Evolutionary conservation across 2,113 vertebrate genomes (phyloP).

Genomic region (Thryonomys swinderianus): DNA sequence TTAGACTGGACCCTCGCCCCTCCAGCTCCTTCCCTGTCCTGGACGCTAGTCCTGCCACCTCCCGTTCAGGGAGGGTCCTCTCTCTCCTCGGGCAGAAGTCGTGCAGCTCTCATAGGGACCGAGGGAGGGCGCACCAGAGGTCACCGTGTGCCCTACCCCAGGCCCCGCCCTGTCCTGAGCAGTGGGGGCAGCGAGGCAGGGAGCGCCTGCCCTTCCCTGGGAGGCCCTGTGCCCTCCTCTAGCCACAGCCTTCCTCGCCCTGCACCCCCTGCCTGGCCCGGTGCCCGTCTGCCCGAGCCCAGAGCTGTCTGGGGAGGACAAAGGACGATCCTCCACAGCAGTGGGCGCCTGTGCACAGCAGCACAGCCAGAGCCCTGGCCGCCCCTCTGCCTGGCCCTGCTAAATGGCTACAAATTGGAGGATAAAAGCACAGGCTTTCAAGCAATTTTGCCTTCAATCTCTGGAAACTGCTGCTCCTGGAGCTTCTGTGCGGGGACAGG

Average conservation of each 20-base stretch:
- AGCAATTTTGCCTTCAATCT: slow-evolving; percentile 81
- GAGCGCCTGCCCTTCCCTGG: background rate
- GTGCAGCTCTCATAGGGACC: background rate
- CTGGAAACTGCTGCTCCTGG: slow-evolving; percentile 58
- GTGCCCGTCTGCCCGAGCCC: accelerated
- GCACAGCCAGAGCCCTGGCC: background rate
- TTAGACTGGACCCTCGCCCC: too few relatives aligned
- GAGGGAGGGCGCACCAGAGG: background rate
- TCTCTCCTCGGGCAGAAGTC: background rate
- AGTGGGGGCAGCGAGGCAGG: accelerated
- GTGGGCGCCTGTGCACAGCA: background rate
- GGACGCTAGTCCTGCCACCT: background rate
- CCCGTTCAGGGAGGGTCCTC: background rate
- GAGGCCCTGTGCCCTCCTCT: background rate
- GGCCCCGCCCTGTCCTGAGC: background rate
- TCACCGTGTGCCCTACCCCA: background rate
- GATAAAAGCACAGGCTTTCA: slow-evolving; percentile 79
- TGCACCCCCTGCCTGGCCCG: too few relatives aligned
- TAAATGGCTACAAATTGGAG: slow-evolving; percentile 78
- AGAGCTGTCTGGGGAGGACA: slow-evolving; percentile 42
- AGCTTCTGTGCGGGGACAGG: slow-evolving; percentile 47
- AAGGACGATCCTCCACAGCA: background rate
- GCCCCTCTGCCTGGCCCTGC: slow-evolving; percentile 67
- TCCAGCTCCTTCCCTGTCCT: too few relatives aligned
- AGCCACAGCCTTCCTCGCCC: too few relatives aligned